Base-by-base conservation (phyloP, 2,797 vertebrate species). In the Xenopus petersii region DNA sequence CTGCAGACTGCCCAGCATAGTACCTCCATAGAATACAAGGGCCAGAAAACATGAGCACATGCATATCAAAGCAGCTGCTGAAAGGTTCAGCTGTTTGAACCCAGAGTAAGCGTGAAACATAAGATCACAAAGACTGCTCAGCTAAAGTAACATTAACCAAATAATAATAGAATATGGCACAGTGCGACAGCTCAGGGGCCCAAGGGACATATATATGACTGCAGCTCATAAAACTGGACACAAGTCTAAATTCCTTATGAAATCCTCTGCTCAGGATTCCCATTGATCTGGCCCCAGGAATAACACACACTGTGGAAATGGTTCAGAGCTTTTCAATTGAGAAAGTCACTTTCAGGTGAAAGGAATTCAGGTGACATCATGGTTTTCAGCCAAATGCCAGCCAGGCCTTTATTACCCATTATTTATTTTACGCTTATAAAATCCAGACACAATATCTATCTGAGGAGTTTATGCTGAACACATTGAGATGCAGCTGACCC, bases 281-380 rank as follows among this genome's bases (percentile, higher is more conserved):
- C 62, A 58, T 75, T 75, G 60, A 75, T 75, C 62, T 76, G 36
- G 46, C 54, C 67, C 67, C 74, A 71, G 63, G 46, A 75, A 58
- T 59, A 71, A 75, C 36, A 75, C 36, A 75, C 21, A 58, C 21
- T 21, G n/a, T 36, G 15, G 58, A 49, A 63, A 64, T 64, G 48
- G 30, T 9, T 17, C 21, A 51, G 16, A 74, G 42, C n/a, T 33
- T 67, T 46, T 51, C 47, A 51, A 58, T 63, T 17, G 54, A 56
- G 21, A 3, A 61, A 24, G 42, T 70, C 67, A 64, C 11, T 55
- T 48, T 10, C 59, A 59, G 47, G 33, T 62, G 47, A 10, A 55
- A 67, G 33, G 16, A 61, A 68, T 63, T 36, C n/a, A 12, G n/a
- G 65, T 69, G 73, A 69, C 33, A 62, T 75, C 73, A 75, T 55